Evolutionary conservation across 2,888 invertebrate genomes (phyloP).

Genomic region (Tetragonisca angustula): DNA sequence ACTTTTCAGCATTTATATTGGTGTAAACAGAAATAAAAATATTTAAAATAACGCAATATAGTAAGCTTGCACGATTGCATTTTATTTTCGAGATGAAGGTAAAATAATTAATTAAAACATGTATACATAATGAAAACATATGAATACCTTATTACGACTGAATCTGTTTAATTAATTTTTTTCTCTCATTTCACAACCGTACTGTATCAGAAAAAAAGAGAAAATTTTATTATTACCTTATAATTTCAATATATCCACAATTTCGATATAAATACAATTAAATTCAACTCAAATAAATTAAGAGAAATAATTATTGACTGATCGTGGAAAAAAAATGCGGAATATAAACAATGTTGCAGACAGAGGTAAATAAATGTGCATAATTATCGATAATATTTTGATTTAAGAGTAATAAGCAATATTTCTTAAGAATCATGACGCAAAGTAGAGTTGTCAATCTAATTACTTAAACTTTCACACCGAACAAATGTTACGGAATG

Average conservation of each 20-base stretch:
- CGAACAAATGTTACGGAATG: slow-evolving; percentile 42
- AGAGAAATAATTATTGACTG: background rate
- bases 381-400: background rate
- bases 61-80: background rate
- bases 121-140: background rate
- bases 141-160: background rate
- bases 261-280: background rate
- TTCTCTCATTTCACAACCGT: background rate
- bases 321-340: background rate
- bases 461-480: slow-evolving; percentile 59
- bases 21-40: background rate
- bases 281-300: background rate
- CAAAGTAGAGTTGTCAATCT: slow-evolving; percentile 38
- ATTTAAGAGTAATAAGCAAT: background rate
- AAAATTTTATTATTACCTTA: background rate
- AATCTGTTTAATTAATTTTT: background rate
- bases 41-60: background rate
- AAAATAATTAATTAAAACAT: background rate
- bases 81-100: background rate
- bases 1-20: background rate
- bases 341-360: background rate
- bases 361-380: background rate
- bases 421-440: background rate
- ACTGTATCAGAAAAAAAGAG: background rate
- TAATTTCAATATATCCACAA: background rate